Evolutionary conservation across 2,888 invertebrate species (phyloP).

Genomic region (Neria commutata): DNA sequence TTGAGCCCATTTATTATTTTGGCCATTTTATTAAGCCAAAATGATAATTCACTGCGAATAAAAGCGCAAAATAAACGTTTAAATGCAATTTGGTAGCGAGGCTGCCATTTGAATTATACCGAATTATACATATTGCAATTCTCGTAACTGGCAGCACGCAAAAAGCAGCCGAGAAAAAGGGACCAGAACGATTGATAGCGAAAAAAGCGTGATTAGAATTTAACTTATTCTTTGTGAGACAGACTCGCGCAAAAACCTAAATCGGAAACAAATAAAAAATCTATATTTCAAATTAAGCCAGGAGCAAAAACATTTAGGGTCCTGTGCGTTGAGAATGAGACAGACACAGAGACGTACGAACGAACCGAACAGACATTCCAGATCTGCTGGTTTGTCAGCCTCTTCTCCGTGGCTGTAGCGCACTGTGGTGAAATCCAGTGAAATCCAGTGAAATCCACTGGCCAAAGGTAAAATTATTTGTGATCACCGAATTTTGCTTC

Average conservation of each 20-base stretch:
- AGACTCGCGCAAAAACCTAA: constrained; percentile 21
- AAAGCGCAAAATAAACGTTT: constrained; percentile 58
- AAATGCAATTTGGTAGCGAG: constrained; percentile 54
- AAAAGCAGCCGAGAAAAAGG: constrained; percentile 18
- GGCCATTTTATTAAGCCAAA: constrained; percentile 31
- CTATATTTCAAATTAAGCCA: neutral
- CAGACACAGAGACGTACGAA: too few species aligned
- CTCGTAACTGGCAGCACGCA: constrained; percentile 35
- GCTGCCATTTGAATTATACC: constrained; percentile 35
- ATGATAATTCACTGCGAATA: constrained; percentile 44
- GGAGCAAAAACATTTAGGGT: neutral
- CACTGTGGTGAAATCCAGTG: too few species aligned
- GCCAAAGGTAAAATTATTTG: too few species aligned
- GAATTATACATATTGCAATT: too few species aligned
- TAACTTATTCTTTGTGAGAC: constrained; percentile 23
- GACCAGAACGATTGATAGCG: constrained; percentile 28
- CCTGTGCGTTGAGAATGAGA: too few species aligned
- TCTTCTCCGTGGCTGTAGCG: too few species aligned
- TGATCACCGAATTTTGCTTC: too few species aligned
- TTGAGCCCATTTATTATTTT: neutral
- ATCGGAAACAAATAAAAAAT: constrained; percentile 8
- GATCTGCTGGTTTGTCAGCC: constrained; percentile 21
- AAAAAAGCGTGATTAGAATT: constrained; percentile 36
- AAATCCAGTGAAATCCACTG: too few species aligned
- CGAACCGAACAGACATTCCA: constrained; percentile 25